phyloP scores from a whole-genome alignment of 2,888 invertebrate genomes.

The Timandra comae region DNA sequence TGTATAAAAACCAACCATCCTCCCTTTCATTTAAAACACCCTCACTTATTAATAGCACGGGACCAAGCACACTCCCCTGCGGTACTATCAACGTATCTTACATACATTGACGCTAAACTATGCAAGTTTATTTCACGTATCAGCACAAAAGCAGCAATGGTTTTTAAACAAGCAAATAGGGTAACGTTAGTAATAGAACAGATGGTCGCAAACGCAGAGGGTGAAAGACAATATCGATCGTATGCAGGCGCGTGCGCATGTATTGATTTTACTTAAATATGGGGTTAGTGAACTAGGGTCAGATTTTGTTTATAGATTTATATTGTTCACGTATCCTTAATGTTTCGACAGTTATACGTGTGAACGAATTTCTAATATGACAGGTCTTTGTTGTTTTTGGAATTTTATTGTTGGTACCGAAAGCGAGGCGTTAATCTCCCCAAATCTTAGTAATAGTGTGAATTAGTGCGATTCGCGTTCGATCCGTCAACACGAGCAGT shows the following conservation, averaged over 20 bases:
- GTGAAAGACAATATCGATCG: constrained; percentile 67
- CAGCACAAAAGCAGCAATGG: too few relatives aligned
- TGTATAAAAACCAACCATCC: constrained; percentile 11
- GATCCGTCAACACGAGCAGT: too few relatives aligned
- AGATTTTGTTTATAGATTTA: constrained; percentile 15
- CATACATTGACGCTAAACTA: too few relatives aligned
- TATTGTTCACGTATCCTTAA: constrained; percentile 13
- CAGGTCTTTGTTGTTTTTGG: constrained; percentile 1
- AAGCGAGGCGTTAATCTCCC: too few relatives aligned
- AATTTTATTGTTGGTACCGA: too few relatives aligned
- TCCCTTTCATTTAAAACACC: constrained; percentile 14
- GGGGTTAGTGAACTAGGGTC: constrained; percentile 33
- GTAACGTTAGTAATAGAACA: constrained; percentile 27
- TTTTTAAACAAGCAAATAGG: not conserved
- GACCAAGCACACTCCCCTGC: constrained; percentile 9
- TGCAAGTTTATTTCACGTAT: too few relatives aligned
- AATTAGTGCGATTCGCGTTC: too few relatives aligned
- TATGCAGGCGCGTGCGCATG: constrained; percentile 42
- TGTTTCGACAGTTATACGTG: constrained; percentile 12
- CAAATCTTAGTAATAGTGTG: too few relatives aligned
- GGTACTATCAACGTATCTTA: too few relatives aligned
- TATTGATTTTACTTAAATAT: constrained; percentile 48
- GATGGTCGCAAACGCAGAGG: constrained; percentile 51
- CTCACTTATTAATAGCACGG: constrained; percentile 15
- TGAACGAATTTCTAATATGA: constrained; percentile 6